Conservation (phyloP, 2,888 invertebrate genomes). For the Pharmacophagus antenor region DNA sequence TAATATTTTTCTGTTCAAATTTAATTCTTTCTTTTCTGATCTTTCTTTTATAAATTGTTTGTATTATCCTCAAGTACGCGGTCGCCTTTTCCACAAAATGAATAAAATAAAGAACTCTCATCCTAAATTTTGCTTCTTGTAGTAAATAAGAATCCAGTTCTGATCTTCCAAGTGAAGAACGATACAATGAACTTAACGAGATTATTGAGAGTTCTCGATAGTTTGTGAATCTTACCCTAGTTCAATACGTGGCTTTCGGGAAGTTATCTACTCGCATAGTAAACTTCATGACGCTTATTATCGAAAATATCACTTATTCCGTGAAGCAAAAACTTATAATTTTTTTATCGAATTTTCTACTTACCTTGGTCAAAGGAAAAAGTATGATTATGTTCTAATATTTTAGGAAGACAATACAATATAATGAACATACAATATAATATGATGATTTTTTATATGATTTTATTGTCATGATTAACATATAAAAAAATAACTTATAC, state of each 20-base stretch:
- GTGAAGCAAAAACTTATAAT: constrained; percentile 25
- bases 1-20: not conserved
- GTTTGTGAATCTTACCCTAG: constrained; percentile 62
- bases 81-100: not conserved
- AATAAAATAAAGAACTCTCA: constrained; percentile 10
- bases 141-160: constrained; percentile 18
- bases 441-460: too few relatives aligned
- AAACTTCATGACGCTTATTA: constrained; percentile 55
- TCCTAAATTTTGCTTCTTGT: not conserved
- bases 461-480: too few relatives aligned
- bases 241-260: constrained; percentile 59
- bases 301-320: constrained; percentile 36
- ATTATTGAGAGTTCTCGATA: constrained; percentile 68
- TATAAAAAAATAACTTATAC: too few relatives aligned
- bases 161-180: constrained; percentile 38
- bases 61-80: not conserved
- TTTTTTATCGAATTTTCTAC: too few relatives aligned
- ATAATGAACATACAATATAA: too few relatives aligned
- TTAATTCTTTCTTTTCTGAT: not conserved
- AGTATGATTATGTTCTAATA: too few relatives aligned
- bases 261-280: constrained; percentile 52
- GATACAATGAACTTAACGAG: constrained; percentile 63
- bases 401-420: too few relatives aligned
- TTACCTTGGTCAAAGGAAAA: too few relatives aligned
- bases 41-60: not conserved